These are phyloP conservation scores for Daubentonia madagascariensis DNA, from an alignment of 2,113 vertebrate species.

Conservation along the genomic window DNA sequence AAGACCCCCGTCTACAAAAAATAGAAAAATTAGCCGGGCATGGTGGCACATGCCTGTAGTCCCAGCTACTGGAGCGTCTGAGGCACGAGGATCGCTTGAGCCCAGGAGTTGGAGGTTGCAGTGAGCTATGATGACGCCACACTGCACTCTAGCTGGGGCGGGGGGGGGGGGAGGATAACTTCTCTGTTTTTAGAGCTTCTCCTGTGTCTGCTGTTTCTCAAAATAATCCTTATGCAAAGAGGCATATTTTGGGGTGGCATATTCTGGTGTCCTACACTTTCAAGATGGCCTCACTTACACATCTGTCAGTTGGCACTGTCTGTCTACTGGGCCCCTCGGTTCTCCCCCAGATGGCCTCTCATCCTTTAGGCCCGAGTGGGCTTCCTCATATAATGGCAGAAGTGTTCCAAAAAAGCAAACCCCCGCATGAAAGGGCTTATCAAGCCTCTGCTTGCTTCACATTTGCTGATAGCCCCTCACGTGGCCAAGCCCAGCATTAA, in stretches of 20 bases:
- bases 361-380: neutral
- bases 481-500: neutral
- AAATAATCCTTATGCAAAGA: neutral
- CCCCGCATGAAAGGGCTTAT: neutral
- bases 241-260: neutral
- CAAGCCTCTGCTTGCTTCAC: neutral
- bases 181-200: neutral
- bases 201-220: neutral
- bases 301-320: neutral
- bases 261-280: neutral
- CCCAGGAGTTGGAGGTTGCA: no score
- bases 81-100: no score
- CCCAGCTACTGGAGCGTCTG: no score
- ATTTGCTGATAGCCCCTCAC: neutral
- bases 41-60: no score
- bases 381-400: neutral
- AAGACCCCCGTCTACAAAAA: no score
- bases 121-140: no score
- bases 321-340: neutral
- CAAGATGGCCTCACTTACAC: neutral
- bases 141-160: no score
- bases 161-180: accelerated
- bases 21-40: no score
- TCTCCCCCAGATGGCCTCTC: neutral
- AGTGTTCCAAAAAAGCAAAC: neutral